These are phyloP conservation scores for Pipistrellus pygmaeus DNA, from an alignment of 2,797 vertebrate genomes.

Conservation along the genomic window DNA sequence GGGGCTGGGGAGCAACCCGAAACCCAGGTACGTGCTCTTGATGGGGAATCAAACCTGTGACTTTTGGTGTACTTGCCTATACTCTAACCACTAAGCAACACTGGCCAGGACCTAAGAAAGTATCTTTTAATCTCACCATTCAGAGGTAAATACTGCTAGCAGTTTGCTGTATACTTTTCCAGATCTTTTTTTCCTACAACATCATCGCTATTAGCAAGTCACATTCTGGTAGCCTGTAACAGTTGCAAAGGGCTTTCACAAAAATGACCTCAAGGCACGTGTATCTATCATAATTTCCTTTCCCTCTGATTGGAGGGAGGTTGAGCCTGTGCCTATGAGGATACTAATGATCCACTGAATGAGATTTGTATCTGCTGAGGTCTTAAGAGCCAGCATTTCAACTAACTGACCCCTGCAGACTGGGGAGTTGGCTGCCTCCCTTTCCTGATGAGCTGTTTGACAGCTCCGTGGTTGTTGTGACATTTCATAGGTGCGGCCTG, in stretches of 20 bases:
- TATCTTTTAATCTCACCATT: neutral
- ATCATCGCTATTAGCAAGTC: neutral
- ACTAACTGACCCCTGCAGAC: neutral
- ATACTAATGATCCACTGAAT: neutral
- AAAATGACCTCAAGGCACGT: neutral
- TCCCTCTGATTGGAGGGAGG: neutral
- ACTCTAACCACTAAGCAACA: too few species aligned
- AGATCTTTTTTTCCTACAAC: neutral
- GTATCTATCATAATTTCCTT: slow-evolving; percentile 14
- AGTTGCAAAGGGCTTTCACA: neutral
- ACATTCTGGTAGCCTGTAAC: neutral
- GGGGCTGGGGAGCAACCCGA: too few species aligned
- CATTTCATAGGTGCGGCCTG: slow-evolving; percentile 3
- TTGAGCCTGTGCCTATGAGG: neutral
- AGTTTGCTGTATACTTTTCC: neutral
- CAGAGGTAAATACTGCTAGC: neutral
- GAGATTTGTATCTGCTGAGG: slow-evolving; percentile 25
- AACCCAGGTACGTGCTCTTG: too few species aligned
- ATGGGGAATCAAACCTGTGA: too few species aligned
- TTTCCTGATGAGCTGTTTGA: slow-evolving; percentile 31
- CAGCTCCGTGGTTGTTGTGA: slow-evolving; percentile 8
- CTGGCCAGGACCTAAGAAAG: neutral
- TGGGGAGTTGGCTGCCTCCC: neutral
- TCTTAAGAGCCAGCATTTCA: slow-evolving; percentile 26
- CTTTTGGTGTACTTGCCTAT: too few species aligned